Conservation (phyloP, 2,797 vertebrate species). For the Sternotherus odoratus region DNA sequence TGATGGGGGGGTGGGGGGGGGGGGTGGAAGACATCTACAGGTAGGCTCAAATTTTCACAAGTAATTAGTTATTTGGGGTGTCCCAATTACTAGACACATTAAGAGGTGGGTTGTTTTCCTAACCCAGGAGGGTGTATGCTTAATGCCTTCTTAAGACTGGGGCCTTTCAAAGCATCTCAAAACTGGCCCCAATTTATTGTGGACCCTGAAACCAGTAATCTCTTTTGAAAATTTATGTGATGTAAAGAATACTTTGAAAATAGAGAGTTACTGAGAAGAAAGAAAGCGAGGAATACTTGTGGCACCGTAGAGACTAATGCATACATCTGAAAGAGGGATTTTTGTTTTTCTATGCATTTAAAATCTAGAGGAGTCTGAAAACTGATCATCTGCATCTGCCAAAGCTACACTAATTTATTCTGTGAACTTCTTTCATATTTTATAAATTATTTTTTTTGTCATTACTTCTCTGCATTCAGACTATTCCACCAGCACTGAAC, state of each 20-base stretch:
- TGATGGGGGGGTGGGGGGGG: rapidly evolving
- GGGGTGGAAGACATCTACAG: too few relatives aligned
- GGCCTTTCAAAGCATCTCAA: not conserved
- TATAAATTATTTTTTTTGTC: not conserved
- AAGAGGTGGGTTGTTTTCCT: not conserved
- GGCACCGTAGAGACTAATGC: too few relatives aligned
- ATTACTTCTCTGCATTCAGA: not conserved
- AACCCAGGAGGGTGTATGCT: not conserved
- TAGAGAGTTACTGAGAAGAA: not conserved
- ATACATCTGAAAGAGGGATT: not conserved
- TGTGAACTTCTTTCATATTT: not conserved
- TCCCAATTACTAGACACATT: not conserved
- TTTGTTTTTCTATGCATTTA: not conserved
- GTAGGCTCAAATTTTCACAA: not conserved
- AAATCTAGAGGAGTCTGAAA: not conserved
- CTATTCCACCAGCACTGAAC: not conserved
- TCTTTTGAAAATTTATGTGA: not conserved
- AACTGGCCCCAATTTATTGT: not conserved
- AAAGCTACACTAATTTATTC: not conserved
- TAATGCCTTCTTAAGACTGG: not conserved
- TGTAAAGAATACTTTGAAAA: not conserved
- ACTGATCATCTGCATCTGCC: not conserved
- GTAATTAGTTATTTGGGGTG: not conserved
- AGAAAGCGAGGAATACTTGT: too few relatives aligned
- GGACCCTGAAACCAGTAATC: not conserved